A percentile compares a stretch with the other conserved stretches of the same genome.
These are phyloP conservation scores for Sitta europaea DNA, from an alignment of 2,113 vertebrate species.

Conservation along the genomic window DNA sequence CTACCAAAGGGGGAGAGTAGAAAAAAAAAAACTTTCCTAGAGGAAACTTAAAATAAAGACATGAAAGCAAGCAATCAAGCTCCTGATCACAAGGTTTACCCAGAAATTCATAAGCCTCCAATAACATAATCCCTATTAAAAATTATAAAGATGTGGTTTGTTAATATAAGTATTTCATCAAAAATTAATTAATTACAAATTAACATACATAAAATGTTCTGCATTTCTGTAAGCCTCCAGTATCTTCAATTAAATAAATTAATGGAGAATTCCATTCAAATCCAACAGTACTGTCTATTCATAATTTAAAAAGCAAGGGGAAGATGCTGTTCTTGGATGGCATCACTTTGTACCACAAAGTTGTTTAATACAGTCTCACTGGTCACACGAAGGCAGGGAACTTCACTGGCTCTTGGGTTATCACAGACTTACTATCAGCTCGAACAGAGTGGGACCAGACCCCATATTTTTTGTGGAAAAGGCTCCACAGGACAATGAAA, in stretches of 20 bases:
- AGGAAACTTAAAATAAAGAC: background rate
- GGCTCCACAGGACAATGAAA: background rate
- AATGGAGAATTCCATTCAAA: background rate
- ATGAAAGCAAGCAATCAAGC: background rate
- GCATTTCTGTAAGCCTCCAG: background rate
- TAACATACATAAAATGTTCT: background rate
- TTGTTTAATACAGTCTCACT: fast-evolving
- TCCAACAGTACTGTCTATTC: background rate
- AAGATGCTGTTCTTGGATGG: background rate
- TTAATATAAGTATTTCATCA: background rate
- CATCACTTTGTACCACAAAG: background rate
- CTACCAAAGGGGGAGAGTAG: fast-evolving
- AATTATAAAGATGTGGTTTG: background rate
- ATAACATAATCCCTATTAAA: background rate
- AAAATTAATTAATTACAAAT: background rate
- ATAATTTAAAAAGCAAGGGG: background rate
- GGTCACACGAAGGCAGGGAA: fast-evolving
- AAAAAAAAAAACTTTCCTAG: background rate
- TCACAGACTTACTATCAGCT: background rate
- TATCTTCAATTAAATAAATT: background rate
- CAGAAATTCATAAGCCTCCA: background rate
- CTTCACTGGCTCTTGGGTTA: background rate
- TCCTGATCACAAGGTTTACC: background rate
- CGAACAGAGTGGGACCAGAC: background rate
- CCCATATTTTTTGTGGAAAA: background rate